A percentile compares a stretch with the other conserved stretches of the same genome.
phyloP scores from a whole-genome alignment of 2,113 vertebrate species.

The Xenopus borealis region DNA sequence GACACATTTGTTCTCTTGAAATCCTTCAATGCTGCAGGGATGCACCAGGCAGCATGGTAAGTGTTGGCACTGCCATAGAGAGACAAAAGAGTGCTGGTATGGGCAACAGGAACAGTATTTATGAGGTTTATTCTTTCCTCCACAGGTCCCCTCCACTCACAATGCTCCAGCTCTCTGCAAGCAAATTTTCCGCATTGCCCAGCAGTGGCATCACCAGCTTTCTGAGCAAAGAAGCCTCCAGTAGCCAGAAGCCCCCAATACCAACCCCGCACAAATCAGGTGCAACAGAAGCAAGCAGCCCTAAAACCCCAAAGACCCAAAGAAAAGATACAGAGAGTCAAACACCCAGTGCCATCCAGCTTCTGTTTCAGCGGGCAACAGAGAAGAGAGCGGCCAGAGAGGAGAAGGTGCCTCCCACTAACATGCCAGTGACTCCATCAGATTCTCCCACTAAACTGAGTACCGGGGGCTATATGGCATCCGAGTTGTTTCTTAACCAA shows the following conservation, averaged over 20 bases:
- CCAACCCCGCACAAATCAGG: background rate
- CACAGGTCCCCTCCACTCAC: slow-evolving; percentile 84
- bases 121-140: slow-evolving; percentile 20
- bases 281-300: background rate
- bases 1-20: slow-evolving; percentile 84
- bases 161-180: slow-evolving; percentile 78
- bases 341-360: slow-evolving; percentile 66
- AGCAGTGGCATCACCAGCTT: slow-evolving; percentile 75
- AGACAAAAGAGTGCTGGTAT: too few species aligned
- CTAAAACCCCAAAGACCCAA: slow-evolving; percentile 22
- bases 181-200: slow-evolving; percentile 76
- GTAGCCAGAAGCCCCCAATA: slow-evolving; percentile 51
- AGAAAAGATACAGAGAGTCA: slow-evolving; percentile 51
- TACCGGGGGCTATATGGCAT: slow-evolving; percentile 10
- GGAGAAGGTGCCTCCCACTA: background rate
- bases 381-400: slow-evolving; percentile 63
- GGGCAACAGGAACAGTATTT: too few species aligned
- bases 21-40: slow-evolving; percentile 79
- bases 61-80: slow-evolving; percentile 14
- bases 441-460: background rate
- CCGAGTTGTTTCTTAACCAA: slow-evolving; percentile 63
- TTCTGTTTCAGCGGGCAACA: slow-evolving; percentile 77
- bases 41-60: slow-evolving; percentile 85
- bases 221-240: slow-evolving; percentile 64
- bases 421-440: background rate